phyloP scores from a whole-genome alignment of 92 coral and sea anemone species.

The Epizoanthus fatuus region DNA sequence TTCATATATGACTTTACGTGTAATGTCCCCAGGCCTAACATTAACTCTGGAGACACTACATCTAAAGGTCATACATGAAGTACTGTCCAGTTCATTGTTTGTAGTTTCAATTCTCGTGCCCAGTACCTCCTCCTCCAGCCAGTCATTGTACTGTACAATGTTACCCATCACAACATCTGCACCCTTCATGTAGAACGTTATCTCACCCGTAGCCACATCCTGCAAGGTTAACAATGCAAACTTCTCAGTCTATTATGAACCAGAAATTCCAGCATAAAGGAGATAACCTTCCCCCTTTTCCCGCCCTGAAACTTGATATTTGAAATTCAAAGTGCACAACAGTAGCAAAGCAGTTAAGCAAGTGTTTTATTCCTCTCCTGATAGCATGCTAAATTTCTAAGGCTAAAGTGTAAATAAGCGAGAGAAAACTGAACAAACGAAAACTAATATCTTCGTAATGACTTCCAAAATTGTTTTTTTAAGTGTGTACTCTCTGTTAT shows the following conservation, averaged over 20 bases:
- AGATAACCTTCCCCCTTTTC: neutral
- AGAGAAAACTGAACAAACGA: too few species aligned
- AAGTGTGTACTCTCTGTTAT: too few species aligned
- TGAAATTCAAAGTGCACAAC: too few species aligned
- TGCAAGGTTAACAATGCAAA: conserved; percentile 15
- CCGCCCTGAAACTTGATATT: neutral
- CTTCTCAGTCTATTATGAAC: neutral
- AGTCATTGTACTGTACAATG: conserved; percentile 97
- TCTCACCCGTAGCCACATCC: conserved; percentile 92
- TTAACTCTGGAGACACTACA: too few species aligned
- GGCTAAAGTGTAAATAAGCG: too few species aligned
- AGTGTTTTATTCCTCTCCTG: too few species aligned
- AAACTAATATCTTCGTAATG: too few species aligned
- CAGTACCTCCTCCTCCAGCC: conserved; percentile 98
- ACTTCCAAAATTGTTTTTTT: too few species aligned
- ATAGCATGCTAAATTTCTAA: too few species aligned
- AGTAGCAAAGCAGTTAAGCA: too few species aligned
- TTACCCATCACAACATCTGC: conserved; percentile 95
- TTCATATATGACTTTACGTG: too few species aligned
- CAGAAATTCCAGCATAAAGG: neutral
- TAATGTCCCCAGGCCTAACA: too few species aligned
- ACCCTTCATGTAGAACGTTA: conserved; percentile 98
- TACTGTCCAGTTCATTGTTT: neutral
- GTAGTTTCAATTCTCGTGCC: neutral
- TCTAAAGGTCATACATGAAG: neutral